Evolutionary conservation across 92 coral and sea anemone genomes (phyloP), one percentile per base, ranked within the genome.

Genomic region (Palythoa grandiflora): DNA sequence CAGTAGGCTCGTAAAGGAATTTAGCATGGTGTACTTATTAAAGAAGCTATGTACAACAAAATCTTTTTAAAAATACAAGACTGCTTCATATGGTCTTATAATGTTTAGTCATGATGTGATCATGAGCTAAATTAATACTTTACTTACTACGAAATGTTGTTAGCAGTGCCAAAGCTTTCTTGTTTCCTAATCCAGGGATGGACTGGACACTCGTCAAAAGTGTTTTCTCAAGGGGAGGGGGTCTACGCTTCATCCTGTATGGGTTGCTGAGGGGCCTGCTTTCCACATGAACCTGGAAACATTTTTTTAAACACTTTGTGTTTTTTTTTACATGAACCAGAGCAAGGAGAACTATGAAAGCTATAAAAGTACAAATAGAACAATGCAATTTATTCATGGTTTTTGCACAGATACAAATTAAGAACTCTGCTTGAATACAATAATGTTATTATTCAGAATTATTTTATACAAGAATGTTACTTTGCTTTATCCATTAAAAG

Each of bases 151-250:
- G 80, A 77, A 92, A 97, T 52, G 84, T 76, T 17, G 93, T 86
- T 9, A 97, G 88, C 53, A 97, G 90, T 50, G 94, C 98, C 89
- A 93, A 40, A 15, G 99, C 98, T 90, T 97, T 97, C 93, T 92
- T 97, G 55, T 90, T 92, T 59, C 99, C 99, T 21, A 97, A 85
- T 13, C 99, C 98, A 77, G 99, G 99, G 57, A 95, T 88, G 21
- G 92, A 73, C 78, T 97, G 99, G 9, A 95, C 89, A 39, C 98
- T 91, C 14, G 57, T 75, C 7, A 97, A 85, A n/a, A 95, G 89
- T 37, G 97, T 94, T 71, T 92, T 92, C 78, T 97, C 98, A 3
- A 77, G 81, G 38, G 92, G 93, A 63, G 86, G 93, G 20, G 92
- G 98, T 78, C 94, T 93, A 87, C 87, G 52, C 89, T 94, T 97